Evolutionary conservation across 2,113 vertebrate species (phyloP).

Genomic region (Laticauda colubrina): DNA sequence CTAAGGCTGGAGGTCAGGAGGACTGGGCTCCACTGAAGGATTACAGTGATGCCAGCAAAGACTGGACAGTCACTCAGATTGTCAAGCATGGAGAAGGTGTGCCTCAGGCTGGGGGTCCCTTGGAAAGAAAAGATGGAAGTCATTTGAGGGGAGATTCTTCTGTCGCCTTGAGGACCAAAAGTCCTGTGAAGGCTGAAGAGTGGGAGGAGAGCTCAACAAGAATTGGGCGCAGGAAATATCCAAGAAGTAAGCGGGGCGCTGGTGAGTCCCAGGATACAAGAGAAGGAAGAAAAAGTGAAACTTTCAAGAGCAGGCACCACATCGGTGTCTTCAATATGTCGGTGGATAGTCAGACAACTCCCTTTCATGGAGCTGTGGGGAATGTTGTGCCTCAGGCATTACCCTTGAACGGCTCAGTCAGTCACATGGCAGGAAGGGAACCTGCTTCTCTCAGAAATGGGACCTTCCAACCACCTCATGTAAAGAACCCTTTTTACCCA

Average conservation of each 20-base stretch:
- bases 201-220: constrained; percentile 18
- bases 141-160: not conserved
- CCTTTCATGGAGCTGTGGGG: not conserved
- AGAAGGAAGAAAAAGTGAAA: constrained; percentile 30
- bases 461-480: constrained; percentile 59
- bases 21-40: not conserved
- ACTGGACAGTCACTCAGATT: not conserved
- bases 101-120: not conserved
- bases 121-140: not conserved
- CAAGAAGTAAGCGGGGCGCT: constrained; percentile 57
- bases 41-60: no score
- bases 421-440: constrained; percentile 31
- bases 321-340: constrained; percentile 24
- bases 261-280: not conserved
- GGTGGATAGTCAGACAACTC: not conserved
- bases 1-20: not conserved
- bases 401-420: constrained; percentile 76
- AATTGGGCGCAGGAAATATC: constrained; percentile 37
- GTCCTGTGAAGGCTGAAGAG: not conserved
- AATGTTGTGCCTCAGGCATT: constrained; percentile 69
- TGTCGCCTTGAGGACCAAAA: constrained; percentile 58
- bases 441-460: constrained; percentile 54
- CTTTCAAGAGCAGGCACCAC: constrained; percentile 24
- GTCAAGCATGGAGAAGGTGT: not conserved
- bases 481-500: constrained; percentile 92